Conservation (phyloP, 2,797 vertebrate genomes). For the Chloroceryle amazona region DNA sequence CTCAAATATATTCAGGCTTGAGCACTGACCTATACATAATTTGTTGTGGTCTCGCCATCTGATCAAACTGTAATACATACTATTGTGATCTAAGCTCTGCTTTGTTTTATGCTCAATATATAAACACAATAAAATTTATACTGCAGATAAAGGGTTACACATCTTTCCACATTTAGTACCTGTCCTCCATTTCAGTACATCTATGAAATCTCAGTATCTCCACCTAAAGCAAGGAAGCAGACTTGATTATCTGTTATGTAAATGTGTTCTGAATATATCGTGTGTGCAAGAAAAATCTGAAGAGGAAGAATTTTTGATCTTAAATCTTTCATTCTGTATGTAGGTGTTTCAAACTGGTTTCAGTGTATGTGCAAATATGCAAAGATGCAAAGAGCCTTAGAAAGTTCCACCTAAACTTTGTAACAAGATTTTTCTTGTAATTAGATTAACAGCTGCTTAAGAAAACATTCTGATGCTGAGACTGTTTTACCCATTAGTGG, state of each 20-base stretch:
- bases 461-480: neutral
- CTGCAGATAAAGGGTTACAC: neutral
- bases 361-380: neutral
- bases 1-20: conserved; percentile 11
- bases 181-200: neutral
- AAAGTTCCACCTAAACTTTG: neutral
- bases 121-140: neutral
- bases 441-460: neutral
- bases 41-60: conserved; percentile 21
- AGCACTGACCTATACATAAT: conserved; percentile 51
- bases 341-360: neutral
- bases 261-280: neutral
- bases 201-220: neutral
- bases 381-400: neutral
- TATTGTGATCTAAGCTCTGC: neutral
- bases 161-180: neutral
- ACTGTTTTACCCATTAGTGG: neutral
- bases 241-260: neutral
- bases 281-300: neutral
- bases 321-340: neutral
- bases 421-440: neutral
- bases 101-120: neutral
- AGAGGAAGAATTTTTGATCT: neutral
- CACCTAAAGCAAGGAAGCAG: neutral
- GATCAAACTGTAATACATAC: neutral